phyloP scores from a whole-genome alignment of 2,113 vertebrate species.

The Columba livia region DNA sequence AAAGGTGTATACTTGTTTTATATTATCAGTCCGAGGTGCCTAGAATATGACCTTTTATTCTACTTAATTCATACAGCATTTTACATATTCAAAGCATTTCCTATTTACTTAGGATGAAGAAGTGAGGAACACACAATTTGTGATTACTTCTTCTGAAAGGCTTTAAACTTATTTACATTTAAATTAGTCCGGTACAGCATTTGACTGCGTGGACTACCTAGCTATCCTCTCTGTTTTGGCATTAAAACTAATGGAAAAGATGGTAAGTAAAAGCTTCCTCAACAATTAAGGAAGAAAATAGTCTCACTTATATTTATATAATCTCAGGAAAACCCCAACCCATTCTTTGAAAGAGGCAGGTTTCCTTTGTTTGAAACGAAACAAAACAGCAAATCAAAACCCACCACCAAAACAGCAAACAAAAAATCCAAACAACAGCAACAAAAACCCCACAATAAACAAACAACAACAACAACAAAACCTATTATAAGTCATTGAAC shows the following conservation, averaged over 20 bases:
- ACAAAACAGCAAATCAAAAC: no score
- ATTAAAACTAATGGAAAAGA: background rate
- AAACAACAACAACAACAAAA: no score
- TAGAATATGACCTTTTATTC: background rate
- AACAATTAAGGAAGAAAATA: background rate
- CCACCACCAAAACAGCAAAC: no score
- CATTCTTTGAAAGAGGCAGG: background rate
- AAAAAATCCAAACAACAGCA: no score
- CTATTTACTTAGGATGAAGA: background rate
- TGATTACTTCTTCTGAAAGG: background rate
- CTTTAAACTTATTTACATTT: background rate
- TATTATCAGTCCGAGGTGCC: background rate
- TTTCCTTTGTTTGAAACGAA: background rate
- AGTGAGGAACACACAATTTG: background rate
- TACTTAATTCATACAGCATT: background rate
- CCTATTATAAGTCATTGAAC: background rate
- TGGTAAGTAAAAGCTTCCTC: background rate
- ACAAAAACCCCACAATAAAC: no score
- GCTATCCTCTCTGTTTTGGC: background rate
- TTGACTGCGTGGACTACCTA: background rate
- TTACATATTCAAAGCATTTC: background rate
- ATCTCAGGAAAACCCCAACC: background rate
- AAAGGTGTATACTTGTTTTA: background rate
- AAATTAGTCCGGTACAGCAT: background rate
- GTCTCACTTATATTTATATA: background rate